phyloP scores from a whole-genome alignment of 2,113 vertebrate species.

The Erinaceus europaeus region DNA sequence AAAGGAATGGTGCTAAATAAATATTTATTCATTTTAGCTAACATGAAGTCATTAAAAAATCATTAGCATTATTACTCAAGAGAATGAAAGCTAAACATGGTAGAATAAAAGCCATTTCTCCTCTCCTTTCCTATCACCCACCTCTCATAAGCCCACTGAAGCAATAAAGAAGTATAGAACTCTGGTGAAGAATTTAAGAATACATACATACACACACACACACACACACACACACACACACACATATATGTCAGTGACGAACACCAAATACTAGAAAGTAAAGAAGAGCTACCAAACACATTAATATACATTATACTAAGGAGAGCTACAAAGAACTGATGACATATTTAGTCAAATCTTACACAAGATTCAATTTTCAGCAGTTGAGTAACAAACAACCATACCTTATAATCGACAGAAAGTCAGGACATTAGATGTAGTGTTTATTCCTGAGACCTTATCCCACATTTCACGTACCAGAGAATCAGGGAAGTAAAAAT shows the following conservation, averaged over 20 bases:
- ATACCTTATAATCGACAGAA: not conserved
- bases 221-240: too few species aligned
- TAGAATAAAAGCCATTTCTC: not conserved
- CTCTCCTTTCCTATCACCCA: not conserved
- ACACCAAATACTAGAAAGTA: not conserved
- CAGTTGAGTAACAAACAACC: not conserved
- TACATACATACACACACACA: too few species aligned
- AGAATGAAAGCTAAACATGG: constrained; percentile 28
- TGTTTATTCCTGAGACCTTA: not conserved
- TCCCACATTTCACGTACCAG: not conserved
- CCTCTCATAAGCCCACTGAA: not conserved
- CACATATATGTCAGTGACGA: not conserved
- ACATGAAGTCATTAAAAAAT: constrained; percentile 30
- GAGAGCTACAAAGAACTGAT: not conserved
- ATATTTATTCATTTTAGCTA: not conserved
- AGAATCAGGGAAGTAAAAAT: not conserved
- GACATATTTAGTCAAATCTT: not conserved
- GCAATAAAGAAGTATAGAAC: not conserved
- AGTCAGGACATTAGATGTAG: not conserved
- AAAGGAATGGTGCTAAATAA: not conserved
- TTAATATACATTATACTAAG: not conserved
- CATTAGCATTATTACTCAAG: not conserved
- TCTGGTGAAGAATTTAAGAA: not conserved
- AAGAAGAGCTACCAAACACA: not conserved
- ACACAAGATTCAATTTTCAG: not conserved